These are phyloP conservation scores for Anoplius nigerrimus DNA, from an alignment of 2,888 invertebrate genomes.

Conservation along the genomic window DNA sequence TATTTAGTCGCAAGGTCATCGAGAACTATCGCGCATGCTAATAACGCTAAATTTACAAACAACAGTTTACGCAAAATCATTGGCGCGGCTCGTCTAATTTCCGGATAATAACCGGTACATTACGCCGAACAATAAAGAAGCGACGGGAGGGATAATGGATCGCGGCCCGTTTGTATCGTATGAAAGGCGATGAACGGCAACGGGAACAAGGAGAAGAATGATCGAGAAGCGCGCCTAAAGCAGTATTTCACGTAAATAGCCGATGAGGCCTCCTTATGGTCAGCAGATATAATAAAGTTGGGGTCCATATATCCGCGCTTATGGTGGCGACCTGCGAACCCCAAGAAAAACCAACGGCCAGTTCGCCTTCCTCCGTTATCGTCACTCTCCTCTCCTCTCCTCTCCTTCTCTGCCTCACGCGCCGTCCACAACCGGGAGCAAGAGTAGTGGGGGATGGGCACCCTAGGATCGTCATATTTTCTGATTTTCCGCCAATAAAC, in stretches of 20 bases:
- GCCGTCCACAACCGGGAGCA: slow-evolving; percentile 51
- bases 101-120: too few species aligned
- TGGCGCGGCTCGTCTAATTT: too few species aligned
- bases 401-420: not conserved
- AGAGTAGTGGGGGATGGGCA: slow-evolving; percentile 56
- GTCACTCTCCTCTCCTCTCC: too few species aligned
- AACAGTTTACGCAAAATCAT: not conserved
- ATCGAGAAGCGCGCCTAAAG: slow-evolving; percentile 49
- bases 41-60: too few species aligned
- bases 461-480: slow-evolving; percentile 69
- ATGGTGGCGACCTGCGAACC: slow-evolving; percentile 63
- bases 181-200: not conserved
- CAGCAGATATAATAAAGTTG: slow-evolving; percentile 74
- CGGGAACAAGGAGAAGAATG: slow-evolving; percentile 9
- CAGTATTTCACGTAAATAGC: slow-evolving; percentile 69
- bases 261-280: slow-evolving; percentile 73
- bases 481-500: slow-evolving; percentile 75
- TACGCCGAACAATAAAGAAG: not conserved
- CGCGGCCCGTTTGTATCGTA: not conserved
- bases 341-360: slow-evolving; percentile 63
- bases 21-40: too few species aligned
- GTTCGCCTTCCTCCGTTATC: slow-evolving; percentile 28
- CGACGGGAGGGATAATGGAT: not conserved
- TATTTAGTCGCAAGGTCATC: too few species aligned
- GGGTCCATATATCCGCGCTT: slow-evolving; percentile 72